Percentiles rank a stretch among this genome's conserved stretches.
Conservation (phyloP, 2,797 vertebrate species). For the Glyptemys insculpta region DNA sequence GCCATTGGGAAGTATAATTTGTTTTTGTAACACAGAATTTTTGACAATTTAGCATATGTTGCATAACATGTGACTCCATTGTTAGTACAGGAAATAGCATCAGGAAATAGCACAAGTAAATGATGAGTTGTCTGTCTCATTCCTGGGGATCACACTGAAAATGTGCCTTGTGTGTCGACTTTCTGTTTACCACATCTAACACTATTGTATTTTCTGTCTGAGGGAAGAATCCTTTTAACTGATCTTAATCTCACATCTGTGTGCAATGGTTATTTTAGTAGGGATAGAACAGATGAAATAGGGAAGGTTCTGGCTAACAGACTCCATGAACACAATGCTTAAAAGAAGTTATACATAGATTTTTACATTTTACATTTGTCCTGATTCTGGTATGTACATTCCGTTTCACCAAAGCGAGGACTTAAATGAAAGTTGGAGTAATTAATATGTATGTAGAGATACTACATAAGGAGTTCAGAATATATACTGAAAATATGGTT, state of each 20-base stretch:
- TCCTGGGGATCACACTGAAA: background rate
- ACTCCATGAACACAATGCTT: background rate
- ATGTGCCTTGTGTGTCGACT: background rate
- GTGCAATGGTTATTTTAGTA: background rate
- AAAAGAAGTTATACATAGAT: background rate
- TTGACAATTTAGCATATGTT: background rate
- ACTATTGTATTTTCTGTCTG: slow-evolving; percentile 18
- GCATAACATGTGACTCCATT: background rate
- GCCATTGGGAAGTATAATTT: background rate
- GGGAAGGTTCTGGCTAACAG: background rate
- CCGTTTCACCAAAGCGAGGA: background rate
- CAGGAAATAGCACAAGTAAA: background rate
- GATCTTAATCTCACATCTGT: background rate
- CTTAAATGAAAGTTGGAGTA: background rate
- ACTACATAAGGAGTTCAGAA: background rate
- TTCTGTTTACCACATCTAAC: background rate
- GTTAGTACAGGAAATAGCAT: background rate
- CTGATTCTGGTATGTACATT: background rate
- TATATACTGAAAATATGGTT: background rate
- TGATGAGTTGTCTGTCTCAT: slow-evolving; percentile 4
- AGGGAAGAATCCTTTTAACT: slow-evolving; percentile 16
- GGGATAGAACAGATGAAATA: background rate
- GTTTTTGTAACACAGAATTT: background rate
- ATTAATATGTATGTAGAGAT: background rate
- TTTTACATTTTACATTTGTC: background rate